These are phyloP conservation scores for Amyelois transitella DNA, from an alignment of 1,140 invertebrate species.

Conservation along the genomic window DNA sequence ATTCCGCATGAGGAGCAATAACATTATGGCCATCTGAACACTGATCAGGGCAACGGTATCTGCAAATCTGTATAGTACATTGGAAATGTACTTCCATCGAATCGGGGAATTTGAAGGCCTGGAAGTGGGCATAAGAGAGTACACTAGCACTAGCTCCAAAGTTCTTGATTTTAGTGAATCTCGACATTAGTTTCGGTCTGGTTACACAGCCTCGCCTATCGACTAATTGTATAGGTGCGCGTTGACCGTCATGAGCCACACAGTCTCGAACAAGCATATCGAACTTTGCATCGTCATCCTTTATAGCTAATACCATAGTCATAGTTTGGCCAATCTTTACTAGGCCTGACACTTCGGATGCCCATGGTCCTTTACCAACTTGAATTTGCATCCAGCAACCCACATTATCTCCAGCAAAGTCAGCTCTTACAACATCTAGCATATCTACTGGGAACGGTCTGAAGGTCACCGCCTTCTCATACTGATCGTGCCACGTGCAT, in stretches of 20 bases:
- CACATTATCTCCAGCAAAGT: slow-evolving; percentile 96
- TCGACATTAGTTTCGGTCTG: slow-evolving; percentile 92
- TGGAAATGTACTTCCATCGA: slow-evolving; percentile 98
- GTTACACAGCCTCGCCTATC: slow-evolving; percentile 95
- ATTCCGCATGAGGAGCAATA: slow-evolving; percentile 78
- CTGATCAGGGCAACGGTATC: slow-evolving; percentile 93
- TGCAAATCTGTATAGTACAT: slow-evolving; percentile 95
- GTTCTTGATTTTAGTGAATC: slow-evolving; percentile 96
- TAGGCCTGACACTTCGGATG: slow-evolving; percentile 93
- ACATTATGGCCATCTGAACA: slow-evolving; percentile 79
- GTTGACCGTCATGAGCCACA: slow-evolving; percentile 94
- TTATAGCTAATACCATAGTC: slow-evolving; percentile 97
- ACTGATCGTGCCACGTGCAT: slow-evolving; percentile 97
- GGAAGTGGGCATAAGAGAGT: slow-evolving; percentile 93
- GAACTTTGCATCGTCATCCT: slow-evolving; percentile 96
- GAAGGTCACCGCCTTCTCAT: slow-evolving; percentile 96
- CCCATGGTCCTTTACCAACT: slow-evolving; percentile 96
- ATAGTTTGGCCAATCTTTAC: slow-evolving; percentile 97
- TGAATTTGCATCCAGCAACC: slow-evolving; percentile 97
- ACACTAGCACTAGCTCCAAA: slow-evolving; percentile 94
- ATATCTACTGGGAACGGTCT: slow-evolving; percentile 96
- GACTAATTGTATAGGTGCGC: slow-evolving; percentile 95
- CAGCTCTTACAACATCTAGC: slow-evolving; percentile 93
- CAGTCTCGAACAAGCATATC: slow-evolving; percentile 97
- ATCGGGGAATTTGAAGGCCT: slow-evolving; percentile 96